A percentile compares a stretch with the other conserved stretches of the same genome.
These are phyloP conservation scores for Cyclophora albipunctata DNA, from an alignment of 2,888 invertebrate genomes.

Conservation along the genomic window DNA sequence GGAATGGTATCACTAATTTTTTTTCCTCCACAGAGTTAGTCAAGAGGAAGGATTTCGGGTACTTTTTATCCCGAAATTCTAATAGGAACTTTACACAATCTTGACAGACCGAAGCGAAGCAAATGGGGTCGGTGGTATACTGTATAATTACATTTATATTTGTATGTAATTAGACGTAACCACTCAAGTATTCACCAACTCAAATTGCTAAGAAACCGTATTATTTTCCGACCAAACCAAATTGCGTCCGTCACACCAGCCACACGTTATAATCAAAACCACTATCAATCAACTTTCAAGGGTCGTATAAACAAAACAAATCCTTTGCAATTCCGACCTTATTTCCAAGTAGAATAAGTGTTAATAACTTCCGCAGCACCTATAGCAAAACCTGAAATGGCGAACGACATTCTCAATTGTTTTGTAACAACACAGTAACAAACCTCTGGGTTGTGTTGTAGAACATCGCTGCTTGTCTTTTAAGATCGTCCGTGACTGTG, in stretches of 20 bases:
- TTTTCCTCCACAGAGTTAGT: too few relatives aligned
- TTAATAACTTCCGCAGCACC: not conserved
- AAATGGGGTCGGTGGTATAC: too few relatives aligned
- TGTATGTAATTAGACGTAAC: too few relatives aligned
- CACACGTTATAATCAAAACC: slow-evolving; percentile 8
- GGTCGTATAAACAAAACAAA: not conserved
- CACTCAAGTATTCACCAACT: too few relatives aligned
- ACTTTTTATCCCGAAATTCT: too few relatives aligned
- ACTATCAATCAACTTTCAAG: too few relatives aligned
- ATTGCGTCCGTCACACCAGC: not conserved
- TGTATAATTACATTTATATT: too few relatives aligned
- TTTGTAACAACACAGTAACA: slow-evolving; percentile 14
- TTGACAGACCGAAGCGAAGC: too few relatives aligned
- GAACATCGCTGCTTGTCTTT: slow-evolving; percentile 66
- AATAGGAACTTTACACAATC: too few relatives aligned
- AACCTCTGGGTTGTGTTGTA: slow-evolving; percentile 68
- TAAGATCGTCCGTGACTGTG: slow-evolving; percentile 56
- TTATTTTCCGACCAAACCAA: not conserved
- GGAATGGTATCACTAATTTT: too few relatives aligned
- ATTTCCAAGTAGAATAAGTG: slow-evolving; percentile 5
- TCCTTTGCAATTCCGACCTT: slow-evolving; percentile 6
- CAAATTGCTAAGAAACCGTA: not conserved
- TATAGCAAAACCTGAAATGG: slow-evolving; percentile 3
- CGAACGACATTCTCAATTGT: slow-evolving; percentile 21
- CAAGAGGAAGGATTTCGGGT: too few relatives aligned